A percentile compares a stretch with the other conserved stretches of the same genome.
Conservation (phyloP, 2,797 vertebrate species). For the Acridotheres tristis region DNA sequence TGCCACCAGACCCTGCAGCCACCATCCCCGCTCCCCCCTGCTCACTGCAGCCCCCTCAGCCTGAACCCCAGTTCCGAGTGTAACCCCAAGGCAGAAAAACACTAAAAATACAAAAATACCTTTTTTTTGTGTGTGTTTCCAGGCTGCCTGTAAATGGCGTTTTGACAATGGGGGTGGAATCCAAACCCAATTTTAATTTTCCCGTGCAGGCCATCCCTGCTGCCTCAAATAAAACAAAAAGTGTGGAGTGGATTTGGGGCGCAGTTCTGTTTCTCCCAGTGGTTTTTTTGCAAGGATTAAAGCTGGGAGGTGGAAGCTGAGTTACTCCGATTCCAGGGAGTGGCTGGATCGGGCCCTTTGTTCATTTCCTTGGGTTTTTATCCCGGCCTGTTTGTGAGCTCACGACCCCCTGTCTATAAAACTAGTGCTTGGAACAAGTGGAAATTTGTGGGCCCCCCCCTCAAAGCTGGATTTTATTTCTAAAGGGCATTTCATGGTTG, state of each 20-base stretch:
- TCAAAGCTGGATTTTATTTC: background rate
- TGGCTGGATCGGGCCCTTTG: background rate
- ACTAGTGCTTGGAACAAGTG: background rate
- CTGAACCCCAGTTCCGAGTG: background rate
- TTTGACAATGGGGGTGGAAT: background rate
- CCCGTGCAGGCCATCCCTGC: background rate
- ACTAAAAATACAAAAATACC: background rate
- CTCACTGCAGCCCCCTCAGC: background rate
- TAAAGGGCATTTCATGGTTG: constrained; percentile 32
- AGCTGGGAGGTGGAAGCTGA: rapidly evolving
- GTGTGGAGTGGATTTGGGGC: background rate
- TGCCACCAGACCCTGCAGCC: background rate
- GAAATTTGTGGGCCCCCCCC: background rate
- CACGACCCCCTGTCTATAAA: background rate
- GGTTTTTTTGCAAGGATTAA: rapidly evolving
- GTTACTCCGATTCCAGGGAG: background rate
- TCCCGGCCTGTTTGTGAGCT: background rate
- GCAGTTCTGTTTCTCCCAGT: background rate
- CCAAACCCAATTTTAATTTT: background rate
- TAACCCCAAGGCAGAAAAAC: background rate
- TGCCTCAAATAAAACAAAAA: background rate
- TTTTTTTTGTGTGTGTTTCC: background rate
- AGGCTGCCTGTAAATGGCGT: background rate
- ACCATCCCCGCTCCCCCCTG: rapidly evolving
- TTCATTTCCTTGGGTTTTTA: background rate